Evolutionary conservation across 2,797 vertebrate genomes (phyloP), one percentile per base, ranked within the genome.

Genomic region (Coregonus sp.): DNA sequence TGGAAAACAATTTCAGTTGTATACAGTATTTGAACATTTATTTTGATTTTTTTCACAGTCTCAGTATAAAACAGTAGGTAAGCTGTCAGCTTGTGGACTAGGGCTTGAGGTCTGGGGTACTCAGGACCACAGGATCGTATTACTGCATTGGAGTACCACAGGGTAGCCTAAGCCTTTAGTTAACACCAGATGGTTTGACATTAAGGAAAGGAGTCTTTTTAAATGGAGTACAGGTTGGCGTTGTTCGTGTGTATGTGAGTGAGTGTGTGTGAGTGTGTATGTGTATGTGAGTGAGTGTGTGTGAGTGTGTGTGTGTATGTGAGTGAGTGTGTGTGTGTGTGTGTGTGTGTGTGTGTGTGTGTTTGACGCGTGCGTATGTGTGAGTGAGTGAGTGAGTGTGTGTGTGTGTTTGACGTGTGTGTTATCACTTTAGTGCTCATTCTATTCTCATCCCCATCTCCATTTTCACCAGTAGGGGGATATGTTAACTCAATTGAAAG

Each of bases 121-220:
- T 80, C 70, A 88, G 83, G 82, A 93, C 86, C 84, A 88, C 33
- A 78, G 86, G 82, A 81, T 79, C 76, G 54, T 50, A 65, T 18
- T 56, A 63, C 5, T 25, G 70, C 15, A 33, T 35, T 20, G 56
- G 56, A 35, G 14, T 67, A 33, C 66, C 66, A 67, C 31, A 33
- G 15, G 15, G 66, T 37, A 15, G 33, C 2, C 9, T 51, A 29
- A 73, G 35, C 25, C 61, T 51, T 66, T 20, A 74, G 50, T 54
- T 71, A 72, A 71, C 70, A 15, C 70, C 37, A 59, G 35, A 25
- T 15, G 47, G 4, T 51, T 51, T 63, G 18, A 78, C 52, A 61
- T 33, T 72, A 40, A 47, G 50, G 31, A 12, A 50, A 47, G 29
- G 51, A 70, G 31, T 54, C 54, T 50, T 73, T 70, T 51, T 18